A percentile compares a stretch with the other conserved stretches of the same genome.
Evolutionary conservation across 2,797 vertebrate genomes (phyloP).

Genomic region (Sebastes diploproa): DNA sequence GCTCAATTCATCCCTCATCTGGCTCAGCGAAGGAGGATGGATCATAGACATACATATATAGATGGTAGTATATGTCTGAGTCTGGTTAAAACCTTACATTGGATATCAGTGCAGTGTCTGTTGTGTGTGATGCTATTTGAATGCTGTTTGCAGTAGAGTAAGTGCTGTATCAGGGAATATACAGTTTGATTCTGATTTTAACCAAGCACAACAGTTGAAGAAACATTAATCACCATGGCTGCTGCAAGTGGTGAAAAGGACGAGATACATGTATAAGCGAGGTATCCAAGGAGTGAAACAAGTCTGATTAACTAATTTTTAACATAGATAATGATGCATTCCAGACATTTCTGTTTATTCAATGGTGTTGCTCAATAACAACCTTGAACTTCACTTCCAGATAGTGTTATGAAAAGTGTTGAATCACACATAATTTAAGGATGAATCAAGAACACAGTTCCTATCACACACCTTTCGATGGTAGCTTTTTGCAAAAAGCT

Average conservation of each 20-base stretch:
- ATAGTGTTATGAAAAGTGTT: not conserved
- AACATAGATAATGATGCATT: not conserved
- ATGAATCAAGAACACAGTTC: not conserved
- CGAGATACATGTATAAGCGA: not conserved
- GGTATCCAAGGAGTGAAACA: not conserved
- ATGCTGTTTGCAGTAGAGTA: not conserved
- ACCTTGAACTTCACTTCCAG: not conserved
- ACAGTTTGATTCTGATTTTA: not conserved
- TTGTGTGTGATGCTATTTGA: not conserved
- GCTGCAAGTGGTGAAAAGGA: not conserved
- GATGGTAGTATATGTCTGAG: conserved; percentile 12
- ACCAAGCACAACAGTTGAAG: not conserved
- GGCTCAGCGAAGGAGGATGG: not conserved
- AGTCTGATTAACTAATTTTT: not conserved
- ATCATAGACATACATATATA: conserved; percentile 15
- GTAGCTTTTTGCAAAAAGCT: not conserved
- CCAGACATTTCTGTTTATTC: not conserved
- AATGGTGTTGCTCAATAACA: not conserved
- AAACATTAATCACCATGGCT: not conserved
- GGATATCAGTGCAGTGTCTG: conserved; percentile 2
- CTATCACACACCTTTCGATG: not conserved
- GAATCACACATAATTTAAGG: not conserved
- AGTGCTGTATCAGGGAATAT: not conserved
- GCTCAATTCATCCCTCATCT: conserved; percentile 20
- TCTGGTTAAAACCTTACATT: conserved; percentile 12